Percentiles rank a stretch among this genome's conserved stretches.
phyloP scores from a whole-genome alignment of 2,888 invertebrate genomes.

The Lasioglossum morio region DNA sequence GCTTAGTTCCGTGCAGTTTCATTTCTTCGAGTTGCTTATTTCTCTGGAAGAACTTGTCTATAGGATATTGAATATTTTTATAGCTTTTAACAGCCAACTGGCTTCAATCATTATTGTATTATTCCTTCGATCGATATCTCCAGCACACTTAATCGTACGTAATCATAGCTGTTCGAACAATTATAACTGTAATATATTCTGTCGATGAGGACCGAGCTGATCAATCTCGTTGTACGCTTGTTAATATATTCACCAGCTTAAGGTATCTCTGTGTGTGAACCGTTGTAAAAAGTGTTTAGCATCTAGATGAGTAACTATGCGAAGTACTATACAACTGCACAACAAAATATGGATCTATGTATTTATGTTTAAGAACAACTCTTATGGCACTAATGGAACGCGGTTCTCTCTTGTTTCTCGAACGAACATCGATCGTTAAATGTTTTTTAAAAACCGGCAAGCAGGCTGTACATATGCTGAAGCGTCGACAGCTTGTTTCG shows the following conservation, averaged over 20 bases:
- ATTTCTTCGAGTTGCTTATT: conserved; percentile 3
- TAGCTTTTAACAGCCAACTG: conserved; percentile 26
- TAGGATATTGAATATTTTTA: conserved; percentile 35
- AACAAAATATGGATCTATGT: neutral
- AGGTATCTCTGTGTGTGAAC: neutral
- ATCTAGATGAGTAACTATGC: conserved; percentile 25
- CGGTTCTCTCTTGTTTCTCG: conserved; percentile 9
- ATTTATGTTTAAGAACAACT: neutral
- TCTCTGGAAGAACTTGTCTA: neutral
- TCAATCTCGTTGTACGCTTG: neutral
- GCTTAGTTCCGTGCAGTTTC: neutral
- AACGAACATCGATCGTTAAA: neutral
- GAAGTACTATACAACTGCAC: conserved; percentile 19
- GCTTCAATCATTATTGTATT: neutral
- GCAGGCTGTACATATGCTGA: conserved; percentile 23
- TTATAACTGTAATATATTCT: neutral
- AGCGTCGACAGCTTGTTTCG: neutral
- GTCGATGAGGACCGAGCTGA: neutral
- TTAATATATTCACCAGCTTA: conserved; percentile 21
- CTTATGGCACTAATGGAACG: conserved; percentile 36
- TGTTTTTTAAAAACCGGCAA: neutral
- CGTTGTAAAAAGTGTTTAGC: conserved; percentile 15
- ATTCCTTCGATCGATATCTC: neutral
- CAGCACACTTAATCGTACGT: neutral
- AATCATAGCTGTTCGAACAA: neutral